Evolutionary conservation across 37 sponge, comb jelly and placozoan species (phyloP), one percentile per base, ranked within the genome.

Genomic region (Petrosia ficiformis): DNA sequence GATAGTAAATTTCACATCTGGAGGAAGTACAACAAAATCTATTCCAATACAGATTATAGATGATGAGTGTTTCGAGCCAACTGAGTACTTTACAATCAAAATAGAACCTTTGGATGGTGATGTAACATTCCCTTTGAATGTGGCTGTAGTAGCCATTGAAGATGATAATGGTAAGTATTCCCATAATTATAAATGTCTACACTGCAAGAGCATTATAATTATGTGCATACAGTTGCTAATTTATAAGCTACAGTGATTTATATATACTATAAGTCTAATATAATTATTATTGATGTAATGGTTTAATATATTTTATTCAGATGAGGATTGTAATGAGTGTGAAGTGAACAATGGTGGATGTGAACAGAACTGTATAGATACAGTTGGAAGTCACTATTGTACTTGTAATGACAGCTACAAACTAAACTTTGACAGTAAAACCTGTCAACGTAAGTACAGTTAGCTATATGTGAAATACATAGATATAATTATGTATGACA

Each of bases 321-420:
- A 22, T 66, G 30, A 43, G 75, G 83, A 82, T 39, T 25, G 58
- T n/a, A 63, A 75, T 68, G 83, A 80, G 56, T 80, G 81, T 80
- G 44, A 6, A 2, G 39, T 1, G 22, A 36, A 26, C 5, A n/a
- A 24, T 10, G 26, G 21, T 19, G 35, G 38, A 25, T 72, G 73
- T 72, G 3, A 25, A 0, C 61, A 81, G 31, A 36, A 37, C 54
- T 83, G 84, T 40, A 22, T 6, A 34, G 44, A 83, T 63, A 69
- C 71, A 44, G 56, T 40, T 44, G 84, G 84, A 42, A 70, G 71
- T 37, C 76, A 72, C 52, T 40, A 24, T 4, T 85, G 85, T 59
- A 78, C 39, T 0, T 74, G 76, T 56, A 44, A 74, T 65, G 57
- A 35, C 39, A 63, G 76, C 2, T 65, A 74, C 39, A 60, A 59